Percentiles rank a stretch among this genome's conserved stretches.
These are phyloP conservation scores for Apamea crenata DNA, from an alignment of 2,888 invertebrate genomes.

Conservation along the genomic window DNA sequence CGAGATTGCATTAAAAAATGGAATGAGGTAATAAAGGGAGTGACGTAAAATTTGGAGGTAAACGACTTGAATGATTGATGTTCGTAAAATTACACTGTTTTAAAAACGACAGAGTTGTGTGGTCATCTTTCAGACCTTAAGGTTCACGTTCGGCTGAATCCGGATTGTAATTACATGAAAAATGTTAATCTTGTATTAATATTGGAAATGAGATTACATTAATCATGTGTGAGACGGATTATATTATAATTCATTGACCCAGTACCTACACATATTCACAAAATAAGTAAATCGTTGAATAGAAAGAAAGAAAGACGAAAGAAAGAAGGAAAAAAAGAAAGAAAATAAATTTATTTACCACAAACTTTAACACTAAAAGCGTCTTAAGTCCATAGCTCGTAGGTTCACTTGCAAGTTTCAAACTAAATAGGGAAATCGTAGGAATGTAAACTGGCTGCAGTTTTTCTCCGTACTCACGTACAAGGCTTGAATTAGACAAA, in stretches of 20 bases:
- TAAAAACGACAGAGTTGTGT: constrained; percentile 77
- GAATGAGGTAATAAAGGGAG: constrained; percentile 82
- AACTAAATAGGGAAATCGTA: constrained; percentile 47
- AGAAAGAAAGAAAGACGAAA: neutral
- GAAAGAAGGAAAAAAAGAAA: neutral
- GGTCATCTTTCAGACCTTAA: constrained; percentile 68
- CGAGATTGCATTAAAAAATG: constrained; percentile 82
- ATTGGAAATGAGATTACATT: constrained; percentile 47
- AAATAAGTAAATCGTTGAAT: neutral
- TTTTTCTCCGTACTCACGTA: constrained; percentile 55
- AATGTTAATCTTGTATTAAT: constrained; percentile 59
- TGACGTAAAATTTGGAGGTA: constrained; percentile 84
- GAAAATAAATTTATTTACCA: neutral
- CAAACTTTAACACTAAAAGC: neutral
- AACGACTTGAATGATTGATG: constrained; percentile 88
- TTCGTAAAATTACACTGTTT: constrained; percentile 83
- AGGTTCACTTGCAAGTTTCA: constrained; percentile 32
- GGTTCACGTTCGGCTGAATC: constrained; percentile 61
- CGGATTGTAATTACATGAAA: constrained; percentile 65
- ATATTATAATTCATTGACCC: constrained; percentile 3
- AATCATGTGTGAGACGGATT: constrained; percentile 33
- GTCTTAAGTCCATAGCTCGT: constrained; percentile 23
- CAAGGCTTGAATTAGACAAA: constrained; percentile 71
- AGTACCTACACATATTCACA: neutral
- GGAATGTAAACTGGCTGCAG: constrained; percentile 48